Evolutionary conservation across 2,797 vertebrate species (phyloP).

Genomic region (Vultur gryphus): DNA sequence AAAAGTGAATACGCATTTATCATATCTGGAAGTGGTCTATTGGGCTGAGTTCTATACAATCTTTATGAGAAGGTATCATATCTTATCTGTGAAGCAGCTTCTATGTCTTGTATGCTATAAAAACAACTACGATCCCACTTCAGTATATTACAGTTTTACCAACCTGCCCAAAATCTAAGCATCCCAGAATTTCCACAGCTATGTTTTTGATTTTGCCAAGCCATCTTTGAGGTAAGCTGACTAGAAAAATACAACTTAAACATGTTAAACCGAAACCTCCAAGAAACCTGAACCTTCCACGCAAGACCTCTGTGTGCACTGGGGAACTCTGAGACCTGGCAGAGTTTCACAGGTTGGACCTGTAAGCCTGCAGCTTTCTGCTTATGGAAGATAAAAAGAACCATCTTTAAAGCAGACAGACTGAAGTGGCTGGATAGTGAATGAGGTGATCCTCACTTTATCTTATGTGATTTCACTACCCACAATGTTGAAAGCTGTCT

Average conservation of each 20-base stretch:
- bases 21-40: not conserved
- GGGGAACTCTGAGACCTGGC: not conserved
- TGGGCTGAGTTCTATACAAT: not conserved
- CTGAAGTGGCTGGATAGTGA: not conserved
- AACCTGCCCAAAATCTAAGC: not conserved
- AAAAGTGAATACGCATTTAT: not conserved
- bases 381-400: not conserved
- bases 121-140: not conserved
- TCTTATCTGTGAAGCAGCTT: not conserved
- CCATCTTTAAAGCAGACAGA: not conserved
- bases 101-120: not conserved
- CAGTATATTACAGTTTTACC: not conserved
- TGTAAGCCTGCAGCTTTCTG: not conserved
- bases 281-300: not conserved
- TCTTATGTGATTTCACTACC: constrained; percentile 30
- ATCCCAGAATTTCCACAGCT: not conserved
- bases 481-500: constrained; percentile 13
- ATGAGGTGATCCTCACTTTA: constrained; percentile 11
- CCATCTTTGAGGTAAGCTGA: not conserved
- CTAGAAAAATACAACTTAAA: not conserved
- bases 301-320: not conserved
- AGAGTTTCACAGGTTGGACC: not conserved
- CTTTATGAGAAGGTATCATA: not conserved
- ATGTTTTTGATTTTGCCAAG: not conserved
- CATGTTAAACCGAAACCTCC: not conserved